Conservation (phyloP, 2,797 vertebrate species). For the Podarcis lilfordi region DNA sequence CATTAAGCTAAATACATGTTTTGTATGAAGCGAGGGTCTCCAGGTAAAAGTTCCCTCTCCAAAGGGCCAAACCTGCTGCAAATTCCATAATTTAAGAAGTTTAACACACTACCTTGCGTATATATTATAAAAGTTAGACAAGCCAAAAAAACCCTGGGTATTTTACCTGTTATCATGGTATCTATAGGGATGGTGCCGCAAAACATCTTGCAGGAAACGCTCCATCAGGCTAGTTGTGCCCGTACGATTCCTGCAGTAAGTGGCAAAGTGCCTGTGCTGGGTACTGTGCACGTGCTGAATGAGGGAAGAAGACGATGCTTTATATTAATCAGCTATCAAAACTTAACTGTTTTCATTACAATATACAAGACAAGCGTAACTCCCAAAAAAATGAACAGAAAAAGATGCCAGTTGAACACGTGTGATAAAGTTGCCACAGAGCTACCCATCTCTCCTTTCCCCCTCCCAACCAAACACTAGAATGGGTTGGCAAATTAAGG, state of each 20-base stretch:
- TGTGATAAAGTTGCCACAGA: not conserved
- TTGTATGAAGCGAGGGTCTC: not conserved
- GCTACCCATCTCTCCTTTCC: not conserved
- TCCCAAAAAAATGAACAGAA: not conserved
- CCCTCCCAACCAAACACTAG: not conserved
- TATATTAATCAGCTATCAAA: not conserved
- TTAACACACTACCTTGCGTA: not conserved
- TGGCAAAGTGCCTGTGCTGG: slow-evolving; percentile 86
- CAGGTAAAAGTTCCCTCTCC: not conserved
- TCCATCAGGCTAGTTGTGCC: slow-evolving; percentile 85
- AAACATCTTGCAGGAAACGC: slow-evolving; percentile 92
- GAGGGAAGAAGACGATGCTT: slow-evolving; percentile 19
- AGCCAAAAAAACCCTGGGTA: not conserved
- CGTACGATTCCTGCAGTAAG: slow-evolving; percentile 69
- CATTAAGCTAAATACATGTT: too few species aligned
- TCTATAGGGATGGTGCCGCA: slow-evolving; percentile 87
- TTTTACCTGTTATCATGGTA: slow-evolving; percentile 86
- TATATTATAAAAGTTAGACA: not conserved
- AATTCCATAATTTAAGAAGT: not conserved
- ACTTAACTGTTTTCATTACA: not conserved
- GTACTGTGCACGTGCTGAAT: slow-evolving; percentile 89
- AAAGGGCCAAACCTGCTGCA: too few species aligned
- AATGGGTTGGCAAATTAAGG: too few species aligned
- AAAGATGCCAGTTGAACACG: not conserved
- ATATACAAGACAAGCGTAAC: slow-evolving; percentile 15